Evolutionary conservation across 2,797 vertebrate species (phyloP).

Genomic region (Oophaga sylvatica): DNA sequence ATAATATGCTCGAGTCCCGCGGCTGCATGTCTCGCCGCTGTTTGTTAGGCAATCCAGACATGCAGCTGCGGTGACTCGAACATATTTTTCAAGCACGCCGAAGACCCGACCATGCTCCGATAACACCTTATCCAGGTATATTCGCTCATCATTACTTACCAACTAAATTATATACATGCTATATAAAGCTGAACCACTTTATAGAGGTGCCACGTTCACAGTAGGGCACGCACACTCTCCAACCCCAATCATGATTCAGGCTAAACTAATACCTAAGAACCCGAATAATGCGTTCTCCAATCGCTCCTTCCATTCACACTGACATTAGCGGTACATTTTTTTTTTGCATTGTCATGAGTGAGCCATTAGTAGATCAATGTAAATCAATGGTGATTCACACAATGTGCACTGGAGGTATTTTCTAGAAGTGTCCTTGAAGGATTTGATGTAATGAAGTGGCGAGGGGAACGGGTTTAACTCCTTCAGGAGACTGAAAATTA

Average conservation of each 20-base stretch:
- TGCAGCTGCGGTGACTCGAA: too few relatives aligned
- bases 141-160: too few relatives aligned
- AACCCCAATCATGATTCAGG: neutral
- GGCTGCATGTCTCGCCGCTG: too few relatives aligned
- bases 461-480: neutral
- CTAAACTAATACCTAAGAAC: neutral
- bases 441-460: constrained; percentile 6
- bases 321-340: neutral
- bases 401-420: constrained; percentile 4
- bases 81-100: too few relatives aligned
- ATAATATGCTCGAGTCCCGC: too few relatives aligned
- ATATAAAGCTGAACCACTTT: neutral
- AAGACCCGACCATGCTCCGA: too few relatives aligned
- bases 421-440: neutral
- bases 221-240: neutral
- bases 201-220: neutral
- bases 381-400: constrained; percentile 25
- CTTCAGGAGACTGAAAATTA: neutral
- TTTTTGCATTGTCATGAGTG: neutral
- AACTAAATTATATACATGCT: too few relatives aligned
- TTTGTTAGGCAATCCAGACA: too few relatives aligned
- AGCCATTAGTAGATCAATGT: constrained; percentile 13
- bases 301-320: neutral
- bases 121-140: too few relatives aligned
- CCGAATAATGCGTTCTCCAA: neutral